A percentile compares a stretch with the other conserved stretches of the same genome.
Conservation (phyloP, 2,113 vertebrate species). For the zebrafish (Danio rerio) region DNA sequence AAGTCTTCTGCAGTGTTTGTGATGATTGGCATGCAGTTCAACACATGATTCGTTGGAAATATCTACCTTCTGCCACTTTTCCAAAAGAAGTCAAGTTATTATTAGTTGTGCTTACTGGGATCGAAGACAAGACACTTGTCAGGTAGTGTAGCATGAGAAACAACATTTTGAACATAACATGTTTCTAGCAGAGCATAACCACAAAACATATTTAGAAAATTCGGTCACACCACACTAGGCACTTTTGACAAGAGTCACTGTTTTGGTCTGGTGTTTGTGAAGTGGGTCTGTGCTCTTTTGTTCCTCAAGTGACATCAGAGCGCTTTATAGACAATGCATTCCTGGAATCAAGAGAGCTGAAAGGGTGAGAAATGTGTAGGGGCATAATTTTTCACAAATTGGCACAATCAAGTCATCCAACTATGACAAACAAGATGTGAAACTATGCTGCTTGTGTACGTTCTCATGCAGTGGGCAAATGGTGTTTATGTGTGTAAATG, state of each 20-base stretch:
- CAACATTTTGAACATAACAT: not conserved
- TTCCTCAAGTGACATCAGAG: constrained; percentile 42
- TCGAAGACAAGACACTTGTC: no score
- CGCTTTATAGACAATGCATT: constrained; percentile 56
- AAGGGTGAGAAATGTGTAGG: constrained; percentile 7
- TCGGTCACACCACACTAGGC: not conserved
- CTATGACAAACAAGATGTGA: not conserved
- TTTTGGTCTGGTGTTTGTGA: constrained; percentile 42
- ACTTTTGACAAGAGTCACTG: constrained; percentile 35
- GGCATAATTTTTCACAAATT: constrained; percentile 3
- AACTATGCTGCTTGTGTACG: not conserved
- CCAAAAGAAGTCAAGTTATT: no score
- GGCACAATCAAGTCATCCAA: not conserved
- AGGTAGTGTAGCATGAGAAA: not conserved
- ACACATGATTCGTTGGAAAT: no score
- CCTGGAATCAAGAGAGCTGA: constrained; percentile 37
- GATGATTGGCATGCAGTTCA: no score
- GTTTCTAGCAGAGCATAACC: not conserved
- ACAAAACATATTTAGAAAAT: not conserved
- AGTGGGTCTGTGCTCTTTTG: constrained; percentile 49
- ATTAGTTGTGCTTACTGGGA: no score
- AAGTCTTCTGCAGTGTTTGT: no score
- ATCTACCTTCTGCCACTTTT: no score
- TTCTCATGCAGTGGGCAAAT: not conserved
- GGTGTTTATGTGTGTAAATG: not conserved